phyloP scores from a whole-genome alignment of 2,797 vertebrate species.

The Tinamus major region DNA sequence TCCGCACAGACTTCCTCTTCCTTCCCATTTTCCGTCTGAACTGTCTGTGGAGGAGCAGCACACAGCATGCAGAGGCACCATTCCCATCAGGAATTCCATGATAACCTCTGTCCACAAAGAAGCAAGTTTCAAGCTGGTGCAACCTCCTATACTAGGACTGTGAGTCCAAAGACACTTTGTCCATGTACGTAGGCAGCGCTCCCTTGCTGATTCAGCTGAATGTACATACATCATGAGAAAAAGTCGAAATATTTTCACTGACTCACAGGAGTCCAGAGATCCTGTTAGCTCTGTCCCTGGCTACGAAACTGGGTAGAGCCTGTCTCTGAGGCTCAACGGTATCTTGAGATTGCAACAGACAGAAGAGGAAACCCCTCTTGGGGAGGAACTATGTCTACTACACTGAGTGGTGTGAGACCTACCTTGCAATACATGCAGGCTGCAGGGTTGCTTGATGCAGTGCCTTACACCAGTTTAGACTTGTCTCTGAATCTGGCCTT shows the following conservation, averaged over 20 bases:
- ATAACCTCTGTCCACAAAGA: neutral
- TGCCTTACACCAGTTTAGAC: neutral
- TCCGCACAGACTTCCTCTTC: fast-evolving
- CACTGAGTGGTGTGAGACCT: neutral
- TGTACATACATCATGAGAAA: neutral
- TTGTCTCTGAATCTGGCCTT: conserved; percentile 48
- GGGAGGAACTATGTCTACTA: neutral
- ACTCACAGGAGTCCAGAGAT: neutral
- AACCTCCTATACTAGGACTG: neutral
- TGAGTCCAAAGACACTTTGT: neutral
- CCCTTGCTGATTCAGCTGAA: conserved; percentile 53
- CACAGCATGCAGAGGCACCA: fast-evolving
- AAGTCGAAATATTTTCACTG: conserved; percentile 38
- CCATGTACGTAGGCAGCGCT: neutral
- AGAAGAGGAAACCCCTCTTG: neutral
- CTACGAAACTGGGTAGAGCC: neutral
- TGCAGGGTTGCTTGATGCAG: neutral
- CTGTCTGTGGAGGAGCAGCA: fast-evolving
- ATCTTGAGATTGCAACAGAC: neutral
- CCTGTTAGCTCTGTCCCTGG: neutral
- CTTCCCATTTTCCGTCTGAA: neutral
- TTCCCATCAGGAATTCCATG: neutral
- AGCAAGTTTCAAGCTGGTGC: neutral
- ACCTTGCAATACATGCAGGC: neutral
- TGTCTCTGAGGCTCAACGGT: neutral